These are phyloP conservation scores for Acleris cristana DNA, from an alignment of 2,888 invertebrate genomes.

Conservation along the genomic window DNA sequence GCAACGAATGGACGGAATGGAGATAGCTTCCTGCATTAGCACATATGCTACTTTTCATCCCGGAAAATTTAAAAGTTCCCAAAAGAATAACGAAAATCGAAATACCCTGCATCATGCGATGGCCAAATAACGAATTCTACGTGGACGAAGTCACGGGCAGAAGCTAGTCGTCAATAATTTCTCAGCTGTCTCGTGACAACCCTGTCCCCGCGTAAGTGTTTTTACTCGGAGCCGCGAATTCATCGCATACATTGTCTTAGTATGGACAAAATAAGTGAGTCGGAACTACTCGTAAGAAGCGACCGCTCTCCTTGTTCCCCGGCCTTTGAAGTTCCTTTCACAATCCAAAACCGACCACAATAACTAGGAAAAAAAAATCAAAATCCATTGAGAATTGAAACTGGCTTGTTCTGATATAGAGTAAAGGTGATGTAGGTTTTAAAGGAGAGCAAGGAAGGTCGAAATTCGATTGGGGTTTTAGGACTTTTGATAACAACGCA, in stretches of 20 bases:
- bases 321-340: slow-evolving; percentile 55
- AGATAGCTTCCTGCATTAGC: too few species aligned
- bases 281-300: slow-evolving; percentile 70
- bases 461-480: slow-evolving; percentile 39
- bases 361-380: fast-evolving
- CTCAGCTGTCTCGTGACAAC: slow-evolving; percentile 44
- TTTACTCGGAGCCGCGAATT: slow-evolving; percentile 67
- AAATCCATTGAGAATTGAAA: slow-evolving; percentile 30
- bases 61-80: too few species aligned
- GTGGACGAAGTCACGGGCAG: too few species aligned
- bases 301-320: slow-evolving; percentile 56
- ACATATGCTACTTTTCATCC: too few species aligned
- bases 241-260: slow-evolving; percentile 75
- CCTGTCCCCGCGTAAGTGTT: slow-evolving; percentile 55
- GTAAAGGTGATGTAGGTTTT: slow-evolving; percentile 30
- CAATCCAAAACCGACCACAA: slow-evolving; percentile 46
- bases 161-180: too few species aligned
- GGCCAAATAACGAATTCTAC: too few species aligned
- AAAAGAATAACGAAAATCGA: too few species aligned
- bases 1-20: too few species aligned
- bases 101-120: too few species aligned
- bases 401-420: slow-evolving; percentile 19
- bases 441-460: slow-evolving; percentile 14
- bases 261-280: slow-evolving; percentile 79
- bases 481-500: slow-evolving; percentile 36